Percentiles rank a stretch among this genome's conserved stretches.
Conservation (phyloP, 2,113 vertebrate genomes). For the Corydoras sp. region DNA sequence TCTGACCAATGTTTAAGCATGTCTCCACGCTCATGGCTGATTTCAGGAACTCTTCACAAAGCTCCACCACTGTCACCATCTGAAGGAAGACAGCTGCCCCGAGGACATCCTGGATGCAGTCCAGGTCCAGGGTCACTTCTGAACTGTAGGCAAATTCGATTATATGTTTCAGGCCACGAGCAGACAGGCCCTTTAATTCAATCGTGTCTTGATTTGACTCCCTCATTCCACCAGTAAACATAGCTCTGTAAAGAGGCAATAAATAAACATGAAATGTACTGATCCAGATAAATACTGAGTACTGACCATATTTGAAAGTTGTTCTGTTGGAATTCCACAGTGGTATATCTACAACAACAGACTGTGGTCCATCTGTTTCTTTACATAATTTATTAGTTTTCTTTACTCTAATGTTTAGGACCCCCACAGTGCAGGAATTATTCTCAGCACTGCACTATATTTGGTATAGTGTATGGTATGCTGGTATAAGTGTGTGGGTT, state of each 20-base stretch:
- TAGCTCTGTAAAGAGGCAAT: constrained; percentile 72
- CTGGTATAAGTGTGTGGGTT: too few relatives aligned
- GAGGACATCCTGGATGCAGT: constrained; percentile 94
- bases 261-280: not conserved
- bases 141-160: constrained; percentile 96
- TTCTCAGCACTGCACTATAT: too few relatives aligned
- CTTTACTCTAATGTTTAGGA: too few relatives aligned
- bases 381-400: too few relatives aligned
- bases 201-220: constrained; percentile 87
- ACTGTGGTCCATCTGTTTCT: too few relatives aligned
- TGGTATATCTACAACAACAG: too few relatives aligned
- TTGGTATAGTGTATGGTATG: too few relatives aligned
- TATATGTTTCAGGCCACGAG: constrained; percentile 87
- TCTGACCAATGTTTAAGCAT: constrained; percentile 92
- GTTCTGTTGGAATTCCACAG: too few relatives aligned
- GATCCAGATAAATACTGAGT: too few relatives aligned
- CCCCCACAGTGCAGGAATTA: too few relatives aligned
- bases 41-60: constrained; percentile 95
- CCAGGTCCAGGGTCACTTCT: constrained; percentile 89
- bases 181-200: constrained; percentile 87
- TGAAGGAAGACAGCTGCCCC: constrained; percentile 95
- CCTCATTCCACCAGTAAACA: constrained; percentile 97
- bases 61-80: constrained; percentile 92
- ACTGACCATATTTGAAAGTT: too few relatives aligned
- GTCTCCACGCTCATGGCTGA: constrained; percentile 97